Evolutionary conservation across 1,140 invertebrate species (phyloP), one percentile per base, ranked within the genome.

Genomic region (Andricus grossulariae): DNA sequence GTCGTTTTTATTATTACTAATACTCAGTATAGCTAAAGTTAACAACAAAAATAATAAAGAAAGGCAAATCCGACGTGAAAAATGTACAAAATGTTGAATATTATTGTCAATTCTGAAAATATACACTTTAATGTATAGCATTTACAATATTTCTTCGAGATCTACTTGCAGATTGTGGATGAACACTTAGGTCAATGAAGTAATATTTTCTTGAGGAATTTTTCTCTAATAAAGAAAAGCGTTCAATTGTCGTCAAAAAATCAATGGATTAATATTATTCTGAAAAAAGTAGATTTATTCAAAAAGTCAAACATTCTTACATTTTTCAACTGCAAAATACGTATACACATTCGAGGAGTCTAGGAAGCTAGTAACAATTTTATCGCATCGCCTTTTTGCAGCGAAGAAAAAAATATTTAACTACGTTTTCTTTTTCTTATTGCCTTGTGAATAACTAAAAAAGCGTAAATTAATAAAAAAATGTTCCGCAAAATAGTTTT

Each of bases 81-180:
- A 70, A 50, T 32, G 8, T 76, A 50, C 75, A 82, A 81, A 83
- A 86, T 84, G 66, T 86, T 82, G 72, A 84, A 60, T 76, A 54
- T 80, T 80, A 74, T 49, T 60, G 86, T 72, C 73, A 74, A 80
- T 78, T 78, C 45, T 54, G 51, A 25, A n/a, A 66, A 66, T 77
- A 71, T 49, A 72, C 77, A 82, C 73, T 49, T 74, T 66, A 13
- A 66, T 11, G 57, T 32, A 12, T 21, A 60, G 55, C 13, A 66
- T 32, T 11, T 66, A 39, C 21, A 66, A 32, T 66, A 32, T 66
- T 57, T 11, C 39, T 45, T 45, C 39, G 10, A 45, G 6, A 45
- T 45, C 39, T 11, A 45, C 39, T 45, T 10, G 39, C 39, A 45
- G 39, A 45, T 45, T 45, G 39, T 66, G 39, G 57, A 66, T 66